Percentiles rank a stretch among this genome's conserved stretches.
These are phyloP conservation scores for Forficula auricularia DNA, from an alignment of 1,140 invertebrate species.

Conservation along the genomic window DNA sequence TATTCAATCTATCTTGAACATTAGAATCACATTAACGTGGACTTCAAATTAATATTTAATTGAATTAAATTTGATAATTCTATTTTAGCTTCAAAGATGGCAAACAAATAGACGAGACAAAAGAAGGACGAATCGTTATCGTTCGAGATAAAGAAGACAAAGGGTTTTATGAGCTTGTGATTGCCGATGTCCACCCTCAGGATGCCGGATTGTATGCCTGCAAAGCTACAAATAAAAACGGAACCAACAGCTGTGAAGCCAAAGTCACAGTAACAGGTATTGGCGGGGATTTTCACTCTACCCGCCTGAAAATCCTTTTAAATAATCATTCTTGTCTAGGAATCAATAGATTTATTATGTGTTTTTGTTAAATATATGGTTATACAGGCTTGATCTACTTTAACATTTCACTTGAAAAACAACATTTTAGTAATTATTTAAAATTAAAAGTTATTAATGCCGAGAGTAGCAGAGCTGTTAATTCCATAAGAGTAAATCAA, in stretches of 20 bases:
- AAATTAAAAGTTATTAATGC: no score
- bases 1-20: no score
- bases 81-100: slow-evolving; percentile 78
- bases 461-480: no score
- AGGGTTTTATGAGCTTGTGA: slow-evolving; percentile 80
- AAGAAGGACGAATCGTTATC: slow-evolving; percentile 48
- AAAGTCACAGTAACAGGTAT: slow-evolving; percentile 58
- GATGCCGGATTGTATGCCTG: slow-evolving; percentile 84
- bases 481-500: no score
- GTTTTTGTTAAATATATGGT: no score
- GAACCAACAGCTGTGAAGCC: slow-evolving; percentile 57
- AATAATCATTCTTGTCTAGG: slow-evolving; percentile 3
- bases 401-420: no score
- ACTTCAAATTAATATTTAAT: no score
- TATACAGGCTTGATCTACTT: no score
- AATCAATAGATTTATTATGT: no score
- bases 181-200: slow-evolving; percentile 53
- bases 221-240: slow-evolving; percentile 66
- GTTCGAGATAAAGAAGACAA: slow-evolving; percentile 54
- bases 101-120: slow-evolving; percentile 42
- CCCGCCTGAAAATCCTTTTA: neutral
- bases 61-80: no score
- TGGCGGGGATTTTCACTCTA: neutral
- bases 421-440: no score
- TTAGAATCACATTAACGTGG: no score